A percentile compares a stretch with the other conserved stretches of the same genome.
These are phyloP conservation scores for Abramis brama DNA, from an alignment of 2,113 vertebrate genomes.

Conservation along the genomic window DNA sequence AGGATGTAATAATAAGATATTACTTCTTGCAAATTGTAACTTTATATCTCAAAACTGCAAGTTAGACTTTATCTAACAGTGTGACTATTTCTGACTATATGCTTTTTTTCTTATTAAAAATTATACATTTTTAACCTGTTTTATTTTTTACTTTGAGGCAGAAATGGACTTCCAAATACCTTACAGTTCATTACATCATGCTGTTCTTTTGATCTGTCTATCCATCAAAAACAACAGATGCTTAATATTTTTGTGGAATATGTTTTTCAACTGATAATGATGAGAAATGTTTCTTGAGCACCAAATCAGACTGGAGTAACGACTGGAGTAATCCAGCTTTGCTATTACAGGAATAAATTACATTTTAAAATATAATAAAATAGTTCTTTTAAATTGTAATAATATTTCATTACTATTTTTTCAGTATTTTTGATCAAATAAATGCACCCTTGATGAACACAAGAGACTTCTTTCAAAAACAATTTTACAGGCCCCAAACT, in stretches of 20 bases:
- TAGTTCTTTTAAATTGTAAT: background rate
- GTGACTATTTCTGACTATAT: background rate
- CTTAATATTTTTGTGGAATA: too few species aligned
- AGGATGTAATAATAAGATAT: background rate
- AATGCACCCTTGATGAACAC: background rate
- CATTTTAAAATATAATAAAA: background rate
- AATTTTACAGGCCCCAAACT: background rate
- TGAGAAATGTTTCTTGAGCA: too few species aligned
- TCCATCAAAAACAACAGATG: background rate
- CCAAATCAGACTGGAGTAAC: background rate
- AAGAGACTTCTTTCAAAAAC: background rate
- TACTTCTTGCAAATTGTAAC: background rate
- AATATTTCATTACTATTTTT: background rate
- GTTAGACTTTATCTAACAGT: background rate
- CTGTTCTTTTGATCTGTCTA: background rate
- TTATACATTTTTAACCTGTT: background rate
- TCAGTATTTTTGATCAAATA: background rate
- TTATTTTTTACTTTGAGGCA: background rate
- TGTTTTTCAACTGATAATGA: too few species aligned
- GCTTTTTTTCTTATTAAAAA: background rate
- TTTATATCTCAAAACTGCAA: background rate
- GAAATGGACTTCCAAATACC: background rate
- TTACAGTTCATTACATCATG: background rate
- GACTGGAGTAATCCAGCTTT: background rate
- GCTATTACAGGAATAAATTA: background rate